A percentile compares a stretch with the other conserved stretches of the same genome.
These are phyloP conservation scores for Calliopsis andreniformis DNA, from an alignment of 1,140 invertebrate genomes.

Conservation along the genomic window DNA sequence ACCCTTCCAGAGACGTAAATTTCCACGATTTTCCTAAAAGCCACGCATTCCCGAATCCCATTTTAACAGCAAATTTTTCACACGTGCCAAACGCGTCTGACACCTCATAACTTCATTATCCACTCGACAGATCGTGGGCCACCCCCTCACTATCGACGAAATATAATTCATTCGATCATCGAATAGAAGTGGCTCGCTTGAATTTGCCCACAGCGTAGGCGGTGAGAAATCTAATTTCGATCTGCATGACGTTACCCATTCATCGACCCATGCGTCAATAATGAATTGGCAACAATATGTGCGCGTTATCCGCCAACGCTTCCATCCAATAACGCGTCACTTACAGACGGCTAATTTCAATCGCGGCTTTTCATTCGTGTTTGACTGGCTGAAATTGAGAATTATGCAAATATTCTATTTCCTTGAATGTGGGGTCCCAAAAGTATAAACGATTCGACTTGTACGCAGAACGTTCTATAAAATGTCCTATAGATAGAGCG, in stretches of 20 bases:
- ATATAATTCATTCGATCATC: constrained; percentile 10
- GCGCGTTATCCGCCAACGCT: too few relatives aligned
- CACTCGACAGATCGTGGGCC: neutral
- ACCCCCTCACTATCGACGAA: neutral
- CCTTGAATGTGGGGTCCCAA: too few relatives aligned
- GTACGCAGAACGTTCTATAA: too few relatives aligned
- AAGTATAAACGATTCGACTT: too few relatives aligned
- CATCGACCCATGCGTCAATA: neutral
- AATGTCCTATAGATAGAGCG: too few relatives aligned
- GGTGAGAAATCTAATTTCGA: constrained; percentile 24
- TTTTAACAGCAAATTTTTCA: neutral
- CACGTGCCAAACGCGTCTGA: neutral
- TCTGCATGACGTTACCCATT: neutral
- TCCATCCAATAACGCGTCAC: neutral
- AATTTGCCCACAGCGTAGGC: neutral
- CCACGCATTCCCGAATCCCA: neutral
- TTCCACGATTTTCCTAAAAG: neutral
- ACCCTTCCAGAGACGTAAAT: too few relatives aligned
- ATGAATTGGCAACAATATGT: neutral
- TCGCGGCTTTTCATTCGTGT: neutral
- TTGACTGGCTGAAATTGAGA: too few relatives aligned
- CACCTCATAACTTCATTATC: constrained; percentile 25
- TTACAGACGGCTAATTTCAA: neutral
- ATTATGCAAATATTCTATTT: too few relatives aligned
- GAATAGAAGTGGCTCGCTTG: neutral